A percentile compares a stretch with the other conserved stretches of the same genome.
phyloP scores from a whole-genome alignment of 2,888 invertebrate genomes.

The Camponotus fellah region DNA sequence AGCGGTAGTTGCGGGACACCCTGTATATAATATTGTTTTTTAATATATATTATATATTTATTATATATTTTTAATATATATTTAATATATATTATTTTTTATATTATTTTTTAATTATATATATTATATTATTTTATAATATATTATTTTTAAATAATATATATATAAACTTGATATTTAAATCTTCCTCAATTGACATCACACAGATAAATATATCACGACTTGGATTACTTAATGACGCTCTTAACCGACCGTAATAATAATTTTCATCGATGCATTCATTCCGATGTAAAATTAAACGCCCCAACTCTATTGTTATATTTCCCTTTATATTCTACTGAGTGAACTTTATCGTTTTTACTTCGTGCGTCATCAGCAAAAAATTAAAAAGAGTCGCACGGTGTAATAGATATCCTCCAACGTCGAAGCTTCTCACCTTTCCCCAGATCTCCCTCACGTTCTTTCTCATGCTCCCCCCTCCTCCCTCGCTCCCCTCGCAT shows the following conservation, averaged over 20 bases:
- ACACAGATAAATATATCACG: not conserved
- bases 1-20: no score
- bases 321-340: not conserved
- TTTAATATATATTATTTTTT: no score
- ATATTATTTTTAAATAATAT: not conserved
- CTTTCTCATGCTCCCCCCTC: not conserved
- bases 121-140: no score
- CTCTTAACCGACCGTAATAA: not conserved
- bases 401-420: conserved; percentile 45
- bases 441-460: conserved; percentile 27
- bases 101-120: no score
- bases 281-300: conserved; percentile 17
- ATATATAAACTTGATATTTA: not conserved
- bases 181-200: not conserved
- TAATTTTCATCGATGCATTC: not conserved
- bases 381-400: conserved; percentile 38
- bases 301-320: conserved; percentile 6
- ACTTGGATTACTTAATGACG: not conserved
- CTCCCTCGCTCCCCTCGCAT: not conserved
- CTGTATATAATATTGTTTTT: no score
- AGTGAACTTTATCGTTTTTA: not conserved
- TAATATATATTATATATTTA: no score
- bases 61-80: no score
- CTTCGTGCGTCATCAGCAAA: conserved; percentile 26
- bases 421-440: conserved; percentile 34